Conservation (phyloP, 2,797 vertebrate genomes). For the Danio choprae region DNA sequence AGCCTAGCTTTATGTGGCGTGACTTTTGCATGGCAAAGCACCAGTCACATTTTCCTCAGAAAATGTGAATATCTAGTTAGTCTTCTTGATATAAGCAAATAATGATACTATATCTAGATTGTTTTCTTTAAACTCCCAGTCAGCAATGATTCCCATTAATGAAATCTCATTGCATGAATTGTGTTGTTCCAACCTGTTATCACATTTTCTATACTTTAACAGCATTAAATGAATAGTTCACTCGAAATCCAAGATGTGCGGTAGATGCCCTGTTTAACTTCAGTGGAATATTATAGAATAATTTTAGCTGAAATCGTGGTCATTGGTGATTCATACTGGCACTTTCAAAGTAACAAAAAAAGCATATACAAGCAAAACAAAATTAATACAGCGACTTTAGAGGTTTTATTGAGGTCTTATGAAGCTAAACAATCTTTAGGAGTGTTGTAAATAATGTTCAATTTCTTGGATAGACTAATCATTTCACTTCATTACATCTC, state of each 20-base stretch:
- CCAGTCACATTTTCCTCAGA: background rate
- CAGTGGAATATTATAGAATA: too few species aligned
- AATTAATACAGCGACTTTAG: too few species aligned
- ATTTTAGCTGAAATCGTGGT: too few species aligned
- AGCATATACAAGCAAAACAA: too few species aligned
- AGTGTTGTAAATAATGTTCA: too few species aligned
- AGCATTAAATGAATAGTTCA: background rate
- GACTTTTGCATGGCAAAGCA: background rate
- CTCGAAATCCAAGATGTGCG: background rate
- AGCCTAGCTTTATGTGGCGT: background rate
- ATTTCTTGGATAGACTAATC: too few species aligned
- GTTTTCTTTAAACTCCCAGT: background rate
- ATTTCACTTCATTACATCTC: too few species aligned
- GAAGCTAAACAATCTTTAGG: too few species aligned
- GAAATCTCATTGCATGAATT: background rate
- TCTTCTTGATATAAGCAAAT: background rate
- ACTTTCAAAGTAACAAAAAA: too few species aligned
- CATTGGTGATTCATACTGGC: too few species aligned
- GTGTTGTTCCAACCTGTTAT: background rate
- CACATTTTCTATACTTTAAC: background rate
- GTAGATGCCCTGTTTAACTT: too few species aligned
- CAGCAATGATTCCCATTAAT: background rate
- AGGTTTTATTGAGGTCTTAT: too few species aligned
- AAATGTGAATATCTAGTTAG: constrained; percentile 6
- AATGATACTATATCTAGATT: background rate